Conservation (phyloP, 2,888 invertebrate genomes). For the Cosmopolites sordidus region DNA sequence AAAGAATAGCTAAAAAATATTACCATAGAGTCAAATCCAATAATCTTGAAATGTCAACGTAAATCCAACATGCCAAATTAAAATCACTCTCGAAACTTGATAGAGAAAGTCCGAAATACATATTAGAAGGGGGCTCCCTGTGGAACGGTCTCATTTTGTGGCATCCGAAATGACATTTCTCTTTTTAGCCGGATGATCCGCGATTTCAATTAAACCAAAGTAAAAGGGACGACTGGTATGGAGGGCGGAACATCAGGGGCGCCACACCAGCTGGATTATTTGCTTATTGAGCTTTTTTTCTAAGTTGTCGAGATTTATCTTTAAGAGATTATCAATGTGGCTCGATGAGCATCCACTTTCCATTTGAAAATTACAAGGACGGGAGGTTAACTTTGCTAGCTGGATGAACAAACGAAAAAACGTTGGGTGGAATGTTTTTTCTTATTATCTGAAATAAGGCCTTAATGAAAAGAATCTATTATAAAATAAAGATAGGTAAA, state of each 20-base stretch:
- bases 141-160: slow-evolving; percentile 44
- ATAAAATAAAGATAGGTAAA: no score
- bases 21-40: slow-evolving; percentile 13
- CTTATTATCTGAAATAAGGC: no score
- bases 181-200: slow-evolving; percentile 48
- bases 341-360: no score
- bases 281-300: no score
- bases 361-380: no score
- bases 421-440: no score
- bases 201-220: slow-evolving; percentile 48
- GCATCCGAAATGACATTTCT: slow-evolving; percentile 47
- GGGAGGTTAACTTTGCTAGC: no score
- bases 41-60: slow-evolving; percentile 11
- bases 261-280: no score
- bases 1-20: neutral
- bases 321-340: no score
- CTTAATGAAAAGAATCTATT: no score
- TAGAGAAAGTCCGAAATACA: slow-evolving; percentile 7
- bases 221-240: slow-evolving; percentile 23
- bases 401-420: no score
- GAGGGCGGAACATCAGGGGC: slow-evolving; percentile 13
- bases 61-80: slow-evolving; percentile 13
- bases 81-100: slow-evolving; percentile 5
- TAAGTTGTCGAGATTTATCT: no score
- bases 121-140: slow-evolving; percentile 34